These are phyloP conservation scores for Enteromius anoplus DNA, from an alignment of 2,797 vertebrate genomes.

Conservation along the genomic window DNA sequence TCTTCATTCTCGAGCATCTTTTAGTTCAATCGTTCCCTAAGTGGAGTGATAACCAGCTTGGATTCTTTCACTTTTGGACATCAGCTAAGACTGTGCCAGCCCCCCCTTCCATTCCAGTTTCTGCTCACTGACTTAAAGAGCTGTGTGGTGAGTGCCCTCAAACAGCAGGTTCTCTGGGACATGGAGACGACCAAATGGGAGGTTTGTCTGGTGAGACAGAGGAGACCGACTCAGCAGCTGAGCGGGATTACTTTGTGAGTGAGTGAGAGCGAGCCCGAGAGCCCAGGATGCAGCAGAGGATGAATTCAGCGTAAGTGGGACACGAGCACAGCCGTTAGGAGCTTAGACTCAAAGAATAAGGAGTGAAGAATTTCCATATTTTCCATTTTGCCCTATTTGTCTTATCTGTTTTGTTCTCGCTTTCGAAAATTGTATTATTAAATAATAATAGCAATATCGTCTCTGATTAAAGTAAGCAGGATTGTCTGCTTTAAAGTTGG, in stretches of 20 bases:
- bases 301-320: conserved; percentile 78
- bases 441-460: neutral
- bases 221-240: conserved; percentile 51
- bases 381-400: neutral
- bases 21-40: neutral
- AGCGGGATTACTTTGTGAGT: conserved; percentile 68
- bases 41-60: neutral
- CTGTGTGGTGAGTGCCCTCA: conserved; percentile 58
- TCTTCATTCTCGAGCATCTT: neutral
- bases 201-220: conserved; percentile 39
- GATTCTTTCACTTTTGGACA: conserved; percentile 15
- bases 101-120: neutral
- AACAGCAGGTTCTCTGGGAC: conserved; percentile 57
- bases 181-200: conserved; percentile 68
- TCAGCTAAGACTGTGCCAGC: conserved; percentile 1
- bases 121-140: conserved; percentile 58
- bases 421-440: neutral
- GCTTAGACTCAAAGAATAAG: neutral
- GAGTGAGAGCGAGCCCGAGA: conserved; percentile 53
- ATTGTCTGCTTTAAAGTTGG: neutral
- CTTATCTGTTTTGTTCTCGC: neutral
- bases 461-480: neutral
- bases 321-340: conserved; percentile 18
- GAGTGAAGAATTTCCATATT: neutral
- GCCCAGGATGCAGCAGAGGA: conserved; percentile 79